Conservation (phyloP, 2,113 vertebrate species). For the Scomber colias region DNA sequence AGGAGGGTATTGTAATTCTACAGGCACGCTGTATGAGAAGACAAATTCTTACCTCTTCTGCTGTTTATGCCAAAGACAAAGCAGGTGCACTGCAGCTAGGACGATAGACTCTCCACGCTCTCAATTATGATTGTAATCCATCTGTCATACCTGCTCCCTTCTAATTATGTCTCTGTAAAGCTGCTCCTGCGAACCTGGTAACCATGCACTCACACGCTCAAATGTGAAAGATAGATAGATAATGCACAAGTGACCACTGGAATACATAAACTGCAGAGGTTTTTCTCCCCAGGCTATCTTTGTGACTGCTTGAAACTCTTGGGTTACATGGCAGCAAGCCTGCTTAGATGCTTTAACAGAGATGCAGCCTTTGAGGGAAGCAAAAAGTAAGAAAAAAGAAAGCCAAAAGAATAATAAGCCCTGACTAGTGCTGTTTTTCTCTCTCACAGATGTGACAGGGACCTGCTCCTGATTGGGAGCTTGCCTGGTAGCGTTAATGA, state of each 20-base stretch:
- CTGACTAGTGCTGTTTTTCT: conserved; percentile 11
- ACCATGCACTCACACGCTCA: conserved; percentile 51
- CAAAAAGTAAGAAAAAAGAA: conserved; percentile 17
- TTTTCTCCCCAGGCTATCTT: conserved; percentile 28
- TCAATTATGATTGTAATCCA: conserved; percentile 79
- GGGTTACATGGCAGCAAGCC: not conserved
- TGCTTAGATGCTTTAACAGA: conserved; percentile 17
- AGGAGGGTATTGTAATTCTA: conserved; percentile 50
- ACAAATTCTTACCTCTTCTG: conserved; percentile 64
- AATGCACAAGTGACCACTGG: conserved; percentile 66
- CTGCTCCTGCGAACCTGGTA: conserved; percentile 53
- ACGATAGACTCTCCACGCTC: conserved; percentile 68
- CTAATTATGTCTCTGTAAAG: conserved; percentile 78
- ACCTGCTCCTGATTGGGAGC: conserved; percentile 31
- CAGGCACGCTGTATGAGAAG: conserved; percentile 48
- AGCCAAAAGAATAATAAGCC: conserved; percentile 3
- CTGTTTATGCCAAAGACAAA: conserved; percentile 72
- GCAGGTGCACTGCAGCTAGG: conserved; percentile 68
- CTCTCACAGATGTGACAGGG: conserved; percentile 21
- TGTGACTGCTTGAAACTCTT: not conserved
- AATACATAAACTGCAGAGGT: conserved; percentile 58
- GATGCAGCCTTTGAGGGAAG: not conserved
- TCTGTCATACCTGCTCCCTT: conserved; percentile 79
- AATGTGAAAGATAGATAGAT: conserved; percentile 70
- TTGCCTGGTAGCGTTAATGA: conserved; percentile 51